Conservation (phyloP, 2,797 vertebrate genomes). For the Pseudochaenichthys georgianus region DNA sequence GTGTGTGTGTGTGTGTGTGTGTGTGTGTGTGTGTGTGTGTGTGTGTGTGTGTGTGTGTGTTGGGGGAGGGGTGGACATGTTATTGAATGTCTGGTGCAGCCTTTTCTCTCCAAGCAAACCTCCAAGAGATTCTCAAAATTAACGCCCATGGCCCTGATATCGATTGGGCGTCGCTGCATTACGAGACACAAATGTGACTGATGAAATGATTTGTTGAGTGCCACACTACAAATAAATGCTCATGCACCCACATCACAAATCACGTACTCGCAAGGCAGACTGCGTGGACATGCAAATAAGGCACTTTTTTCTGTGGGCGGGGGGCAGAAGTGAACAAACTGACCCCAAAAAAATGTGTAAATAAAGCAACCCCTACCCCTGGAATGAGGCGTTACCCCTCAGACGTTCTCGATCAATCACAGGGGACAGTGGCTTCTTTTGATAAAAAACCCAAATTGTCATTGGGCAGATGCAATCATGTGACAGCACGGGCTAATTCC, state of each 20-base stretch:
- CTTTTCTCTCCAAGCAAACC: slow-evolving; percentile 38
- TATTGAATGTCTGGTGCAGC: slow-evolving; percentile 41
- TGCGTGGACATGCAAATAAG: slow-evolving; percentile 58
- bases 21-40: background rate
- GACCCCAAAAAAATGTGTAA: slow-evolving; percentile 90
- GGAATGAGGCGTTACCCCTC: slow-evolving; percentile 96
- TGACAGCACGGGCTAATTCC: slow-evolving; percentile 99
- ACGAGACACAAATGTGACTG: slow-evolving; percentile 74
- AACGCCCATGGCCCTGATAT: slow-evolving; percentile 91
- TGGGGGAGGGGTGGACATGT: slow-evolving; percentile 62
- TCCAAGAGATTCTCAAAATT: slow-evolving; percentile 91
- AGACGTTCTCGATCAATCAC: slow-evolving; percentile 99
- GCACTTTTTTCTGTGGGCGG: slow-evolving; percentile 31
- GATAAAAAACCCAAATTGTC: slow-evolving; percentile 99
- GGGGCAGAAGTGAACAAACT: slow-evolving; percentile 65
- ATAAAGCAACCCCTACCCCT: slow-evolving; percentile 92
- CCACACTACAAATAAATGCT: slow-evolving; percentile 84
- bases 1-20: background rate
- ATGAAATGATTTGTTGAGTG: slow-evolving; percentile 89
- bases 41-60: slow-evolving; percentile 14
- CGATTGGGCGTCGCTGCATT: slow-evolving; percentile 84
- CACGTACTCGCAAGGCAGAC: background rate
- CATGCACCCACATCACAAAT: background rate
- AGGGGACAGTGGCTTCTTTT: slow-evolving; percentile 99
- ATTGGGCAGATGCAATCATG: slow-evolving; percentile 99